Base-by-base conservation (phyloP, 2,888 invertebrate genomes). In the Eupsilia transversa region DNA sequence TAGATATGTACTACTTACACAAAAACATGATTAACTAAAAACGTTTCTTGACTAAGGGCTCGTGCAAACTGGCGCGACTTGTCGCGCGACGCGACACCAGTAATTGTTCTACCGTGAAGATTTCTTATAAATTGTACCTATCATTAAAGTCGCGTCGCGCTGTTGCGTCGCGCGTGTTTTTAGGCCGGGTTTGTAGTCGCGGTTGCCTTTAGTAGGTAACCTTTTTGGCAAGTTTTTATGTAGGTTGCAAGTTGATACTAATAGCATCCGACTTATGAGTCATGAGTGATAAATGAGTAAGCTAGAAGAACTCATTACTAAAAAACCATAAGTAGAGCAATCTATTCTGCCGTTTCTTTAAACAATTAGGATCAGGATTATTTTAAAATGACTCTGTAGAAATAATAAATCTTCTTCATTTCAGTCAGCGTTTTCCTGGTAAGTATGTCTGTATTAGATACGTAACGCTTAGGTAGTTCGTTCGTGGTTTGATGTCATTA, bases 171-270 rank as follows among this genome's bases (percentile, higher is more conserved):
- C n/a, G n/a, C n/a, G n/a, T n/a, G n/a, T n/a, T n/a, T n/a, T n/a
- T n/a, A n/a, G n/a, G n/a, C n/a, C n/a, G n/a, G n/a, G n/a, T n/a
- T n/a, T n/a, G n/a, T n/a, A n/a, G n/a, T n/a, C n/a, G n/a, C n/a
- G n/a, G n/a, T n/a, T n/a, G n/a, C n/a, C n/a, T n/a, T n/a, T n/a
- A n/a, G 72, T 80, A 73, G 84, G 86, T 83, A 74, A 85, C 78
- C 81, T 76, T 81, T 80, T 86, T 86, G 82, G 84, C 82, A 79
- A 74, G 70, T 68, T 67, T 68, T 63, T 78, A 80, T 76, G 72
- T 86, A 79, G 81, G 77, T 80, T 73, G 71, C 54, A 72, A 64
- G 68, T 79, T 74, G 35, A 49, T 63, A 76, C 79, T 35, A 75
- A 74, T 70, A 43, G 65, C 30, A 14, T 70, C 67, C 60, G 68